These are phyloP conservation scores for Oxytorus armatus DNA, from an alignment of 2,888 invertebrate genomes.

Conservation along the genomic window DNA sequence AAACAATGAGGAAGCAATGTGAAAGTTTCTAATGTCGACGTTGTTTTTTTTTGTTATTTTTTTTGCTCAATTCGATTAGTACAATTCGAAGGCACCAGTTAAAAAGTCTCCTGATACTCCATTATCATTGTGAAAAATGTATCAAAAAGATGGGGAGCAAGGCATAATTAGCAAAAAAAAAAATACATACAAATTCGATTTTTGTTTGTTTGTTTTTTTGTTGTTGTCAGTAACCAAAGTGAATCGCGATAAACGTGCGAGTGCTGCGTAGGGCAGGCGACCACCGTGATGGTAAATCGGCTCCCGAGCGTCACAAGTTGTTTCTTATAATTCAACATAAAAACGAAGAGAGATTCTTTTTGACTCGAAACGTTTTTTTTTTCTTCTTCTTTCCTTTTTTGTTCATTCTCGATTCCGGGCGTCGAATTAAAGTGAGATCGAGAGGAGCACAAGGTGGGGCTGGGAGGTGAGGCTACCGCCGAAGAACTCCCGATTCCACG, in stretches of 20 bases:
- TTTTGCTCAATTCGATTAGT: no score
- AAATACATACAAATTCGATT: background rate
- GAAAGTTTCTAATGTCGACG: no score
- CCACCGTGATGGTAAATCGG: conserved; percentile 68
- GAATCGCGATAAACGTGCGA: conserved; percentile 1
- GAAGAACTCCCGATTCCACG: conserved; percentile 64
- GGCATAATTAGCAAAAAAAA: no score
- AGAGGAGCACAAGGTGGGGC: conserved; percentile 42
- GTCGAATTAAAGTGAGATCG: conserved; percentile 58
- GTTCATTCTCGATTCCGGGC: conserved; percentile 31
- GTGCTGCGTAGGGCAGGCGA: conserved; percentile 35
- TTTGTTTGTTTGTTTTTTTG: conserved; percentile 8
- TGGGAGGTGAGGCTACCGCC: conserved; percentile 17
- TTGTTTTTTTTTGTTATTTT: no score
- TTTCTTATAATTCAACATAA: conserved; percentile 39
- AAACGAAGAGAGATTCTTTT: conserved; percentile 40
- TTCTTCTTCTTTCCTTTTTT: no score
- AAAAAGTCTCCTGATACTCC: no score
- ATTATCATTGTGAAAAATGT: no score
- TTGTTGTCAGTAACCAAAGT: background rate
- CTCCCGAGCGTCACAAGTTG: conserved; percentile 61
- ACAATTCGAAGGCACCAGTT: no score
- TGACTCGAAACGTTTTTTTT: conserved; percentile 47
- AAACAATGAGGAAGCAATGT: no score
- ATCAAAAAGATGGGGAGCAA: no score